Evolutionary conservation across 2,797 vertebrate species (phyloP).

Genomic region (Protosalanx chinensis): DNA sequence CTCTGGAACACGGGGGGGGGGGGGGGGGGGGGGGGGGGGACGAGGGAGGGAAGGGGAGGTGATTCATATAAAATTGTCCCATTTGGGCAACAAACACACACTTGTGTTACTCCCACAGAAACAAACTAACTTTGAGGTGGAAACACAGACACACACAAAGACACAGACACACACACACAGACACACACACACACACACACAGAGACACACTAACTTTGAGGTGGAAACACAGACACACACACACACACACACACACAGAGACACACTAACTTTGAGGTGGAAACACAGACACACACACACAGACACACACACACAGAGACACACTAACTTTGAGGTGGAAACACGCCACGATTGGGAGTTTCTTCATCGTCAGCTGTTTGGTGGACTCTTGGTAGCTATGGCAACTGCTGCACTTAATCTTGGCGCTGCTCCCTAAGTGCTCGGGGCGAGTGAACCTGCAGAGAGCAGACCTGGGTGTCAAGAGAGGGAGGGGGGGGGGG

Average conservation of each 20-base stretch:
- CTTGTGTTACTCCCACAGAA: too few relatives aligned
- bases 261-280: constrained; percentile 84
- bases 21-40: too few relatives aligned
- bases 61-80: neutral
- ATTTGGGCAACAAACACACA: too few relatives aligned
- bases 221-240: constrained; percentile 66
- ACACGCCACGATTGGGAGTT: constrained; percentile 86
- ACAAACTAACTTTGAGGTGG: neutral
- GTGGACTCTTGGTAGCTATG: constrained; percentile 92
- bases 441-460: constrained; percentile 85
- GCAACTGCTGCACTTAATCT: constrained; percentile 91
- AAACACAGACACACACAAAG: neutral
- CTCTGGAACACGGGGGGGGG: constrained; percentile 59
- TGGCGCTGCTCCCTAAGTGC: constrained; percentile 88
- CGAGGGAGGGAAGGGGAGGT: neutral
- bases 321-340: constrained; percentile 88
- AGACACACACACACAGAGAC: neutral
- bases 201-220: constrained; percentile 79
- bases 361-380: constrained; percentile 92
- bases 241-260: neutral
- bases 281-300: constrained; percentile 49
- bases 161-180: neutral
- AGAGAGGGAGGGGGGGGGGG: neutral
- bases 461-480: neutral
- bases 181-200: neutral